Evolutionary conservation across 2,113 vertebrate genomes (phyloP), one percentile per base, ranked within the genome.

Genomic region (Spheniscus mendiculus): DNA sequence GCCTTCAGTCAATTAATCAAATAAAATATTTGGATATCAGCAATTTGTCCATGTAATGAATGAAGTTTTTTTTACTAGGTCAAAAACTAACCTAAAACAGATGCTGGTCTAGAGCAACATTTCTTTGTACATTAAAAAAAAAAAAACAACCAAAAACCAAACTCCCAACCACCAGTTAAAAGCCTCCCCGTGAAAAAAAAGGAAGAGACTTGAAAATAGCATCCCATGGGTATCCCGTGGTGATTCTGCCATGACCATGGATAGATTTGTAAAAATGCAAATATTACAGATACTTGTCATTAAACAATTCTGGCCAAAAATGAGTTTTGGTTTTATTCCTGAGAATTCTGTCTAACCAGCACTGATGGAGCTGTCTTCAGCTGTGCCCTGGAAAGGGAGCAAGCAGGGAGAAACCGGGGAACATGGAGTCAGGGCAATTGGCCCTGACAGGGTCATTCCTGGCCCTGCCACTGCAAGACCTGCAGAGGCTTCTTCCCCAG

Each of bases 11-110:
- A 94, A 95, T 96, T 91, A 95, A 96, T 96, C 93, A 96, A 93
- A 83, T 85, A 85, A 97, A 94, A 95, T 91, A 96, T 96, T 94
- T 96, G 67, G 52, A 45, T 95, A 96, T 81, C 84, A 94, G 78
- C 91, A 96, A 97, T 96, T 96, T 96, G 89, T 93, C 93, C 29
- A 47, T 29, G 62, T 91, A 97, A 95, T 78, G 66, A 87, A 91
- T 70, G 25, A 90, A 53, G 49, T 5, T 91, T 95, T 83, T 94
- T 93, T 76, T 38, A 82, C 66, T 53, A 76, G 69, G 77, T 92
- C 69, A 87, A 95, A 88, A 89, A 56, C 44, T 95, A 97, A 97
- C 56, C 90, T 83, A 74, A 96, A 97, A 26, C 93, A 97, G 87
- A 97, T 95, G 96, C 66, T 65, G 25, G 32, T 52, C 26, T 94